phyloP scores from a whole-genome alignment of 2,888 invertebrate species.

The Brachynemurus nebulosus region DNA sequence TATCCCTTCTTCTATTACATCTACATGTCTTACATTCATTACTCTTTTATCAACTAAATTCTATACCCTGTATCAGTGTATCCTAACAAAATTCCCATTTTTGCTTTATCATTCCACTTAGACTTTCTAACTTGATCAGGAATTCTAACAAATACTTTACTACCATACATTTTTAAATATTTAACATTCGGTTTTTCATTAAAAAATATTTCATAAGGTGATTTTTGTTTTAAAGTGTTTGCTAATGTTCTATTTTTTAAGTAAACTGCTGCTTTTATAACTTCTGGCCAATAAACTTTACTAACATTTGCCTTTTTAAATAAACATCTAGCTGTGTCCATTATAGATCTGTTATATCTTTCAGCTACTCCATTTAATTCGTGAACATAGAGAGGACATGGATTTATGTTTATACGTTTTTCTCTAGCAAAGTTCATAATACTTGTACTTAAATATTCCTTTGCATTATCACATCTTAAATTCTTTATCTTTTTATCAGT shows the following conservation, averaged over 20 bases:
- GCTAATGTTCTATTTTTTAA: constrained; percentile 12
- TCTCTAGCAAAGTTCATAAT: constrained; percentile 16
- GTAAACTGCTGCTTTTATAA: constrained; percentile 13
- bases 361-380: constrained; percentile 17
- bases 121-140: constrained; percentile 12
- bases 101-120: constrained; percentile 13
- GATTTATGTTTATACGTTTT: constrained; percentile 13
- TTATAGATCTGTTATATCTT: constrained; percentile 17
- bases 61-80: too few relatives aligned
- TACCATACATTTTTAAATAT: constrained; percentile 11
- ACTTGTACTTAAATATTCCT: constrained; percentile 10
- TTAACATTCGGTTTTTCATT: constrained; percentile 17
- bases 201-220: constrained; percentile 18
- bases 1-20: too few relatives aligned
- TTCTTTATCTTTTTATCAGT: constrained; percentile 6
- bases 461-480: constrained; percentile 10
- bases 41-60: too few relatives aligned
- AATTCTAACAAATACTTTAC: constrained; percentile 10
- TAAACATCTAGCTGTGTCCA: constrained; percentile 17
- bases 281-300: constrained; percentile 15
- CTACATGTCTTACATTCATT: too few relatives aligned
- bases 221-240: constrained; percentile 11
- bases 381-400: constrained; percentile 16
- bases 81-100: constrained; percentile 13
- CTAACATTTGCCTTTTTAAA: constrained; percentile 16